These are phyloP conservation scores for Antigone vipio DNA, from an alignment of 2,113 vertebrate species.

Conservation along the genomic window DNA sequence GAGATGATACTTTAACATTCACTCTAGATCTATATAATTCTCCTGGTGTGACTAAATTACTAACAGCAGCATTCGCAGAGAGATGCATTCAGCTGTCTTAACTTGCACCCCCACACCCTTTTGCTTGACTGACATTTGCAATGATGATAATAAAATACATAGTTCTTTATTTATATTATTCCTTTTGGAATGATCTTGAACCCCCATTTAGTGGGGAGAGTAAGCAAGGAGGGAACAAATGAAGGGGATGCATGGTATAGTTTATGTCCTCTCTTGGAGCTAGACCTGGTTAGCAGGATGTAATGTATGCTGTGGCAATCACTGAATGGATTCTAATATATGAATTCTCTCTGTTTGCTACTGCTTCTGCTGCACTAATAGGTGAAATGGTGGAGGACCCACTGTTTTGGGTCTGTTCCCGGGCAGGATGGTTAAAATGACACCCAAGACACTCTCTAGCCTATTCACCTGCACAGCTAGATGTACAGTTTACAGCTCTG, in stretches of 20 bases:
- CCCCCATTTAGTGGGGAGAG: background rate
- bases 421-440: background rate
- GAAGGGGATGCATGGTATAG: background rate
- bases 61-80: background rate
- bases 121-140: background rate
- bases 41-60: background rate
- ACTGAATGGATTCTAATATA: background rate
- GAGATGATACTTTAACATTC: background rate
- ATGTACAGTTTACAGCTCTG: background rate
- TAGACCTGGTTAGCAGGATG: background rate
- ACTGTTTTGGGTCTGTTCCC: background rate
- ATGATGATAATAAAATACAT: background rate
- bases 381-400: background rate
- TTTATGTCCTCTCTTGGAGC: background rate
- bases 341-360: background rate
- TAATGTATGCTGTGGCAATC: background rate
- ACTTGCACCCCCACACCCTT: background rate
- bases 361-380: background rate
- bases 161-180: background rate
- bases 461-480: background rate
- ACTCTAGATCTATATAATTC: background rate
- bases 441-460: background rate
- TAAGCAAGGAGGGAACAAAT: background rate
- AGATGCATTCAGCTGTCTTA: background rate
- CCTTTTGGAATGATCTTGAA: background rate